phyloP scores from a whole-genome alignment of 1,140 invertebrate species.

The Oreohelix idahoensis region DNA sequence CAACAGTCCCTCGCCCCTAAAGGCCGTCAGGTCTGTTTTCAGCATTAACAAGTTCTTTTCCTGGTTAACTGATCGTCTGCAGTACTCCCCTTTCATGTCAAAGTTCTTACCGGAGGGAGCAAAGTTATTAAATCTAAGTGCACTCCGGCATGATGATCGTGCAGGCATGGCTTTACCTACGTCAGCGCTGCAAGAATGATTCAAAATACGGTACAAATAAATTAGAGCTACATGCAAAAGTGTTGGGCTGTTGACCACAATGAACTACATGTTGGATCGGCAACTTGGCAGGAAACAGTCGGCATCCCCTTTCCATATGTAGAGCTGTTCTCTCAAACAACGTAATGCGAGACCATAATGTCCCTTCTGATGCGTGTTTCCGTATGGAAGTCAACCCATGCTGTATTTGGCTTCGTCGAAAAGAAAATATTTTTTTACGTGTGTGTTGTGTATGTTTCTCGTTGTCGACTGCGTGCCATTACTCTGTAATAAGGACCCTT shows the following conservation, averaged over 20 bases:
- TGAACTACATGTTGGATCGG: not conserved
- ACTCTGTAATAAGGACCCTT: no score
- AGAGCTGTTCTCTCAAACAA: not conserved
- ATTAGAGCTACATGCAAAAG: not conserved
- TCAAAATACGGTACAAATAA: not conserved
- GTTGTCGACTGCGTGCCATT: no score
- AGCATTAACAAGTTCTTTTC: not conserved
- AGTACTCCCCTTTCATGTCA: slow-evolving; percentile 1
- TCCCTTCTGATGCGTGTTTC: not conserved
- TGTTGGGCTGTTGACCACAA: not conserved
- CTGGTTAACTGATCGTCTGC: not conserved
- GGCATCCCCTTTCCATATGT: not conserved
- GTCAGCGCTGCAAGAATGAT: not conserved
- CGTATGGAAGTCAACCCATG: not conserved
- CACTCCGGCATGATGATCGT: not conserved
- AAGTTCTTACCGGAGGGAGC: not conserved
- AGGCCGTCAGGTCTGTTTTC: not conserved
- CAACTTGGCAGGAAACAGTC: not conserved
- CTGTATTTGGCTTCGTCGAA: no score
- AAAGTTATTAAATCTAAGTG: slow-evolving; percentile 9
- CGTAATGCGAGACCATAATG: not conserved
- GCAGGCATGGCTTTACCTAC: not conserved
- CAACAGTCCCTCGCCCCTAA: not conserved
- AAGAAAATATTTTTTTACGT: no score
- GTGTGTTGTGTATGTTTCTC: no score